Evolutionary conservation across 2,113 vertebrate species (phyloP).

Genomic region (Anser brachyrhynchus): DNA sequence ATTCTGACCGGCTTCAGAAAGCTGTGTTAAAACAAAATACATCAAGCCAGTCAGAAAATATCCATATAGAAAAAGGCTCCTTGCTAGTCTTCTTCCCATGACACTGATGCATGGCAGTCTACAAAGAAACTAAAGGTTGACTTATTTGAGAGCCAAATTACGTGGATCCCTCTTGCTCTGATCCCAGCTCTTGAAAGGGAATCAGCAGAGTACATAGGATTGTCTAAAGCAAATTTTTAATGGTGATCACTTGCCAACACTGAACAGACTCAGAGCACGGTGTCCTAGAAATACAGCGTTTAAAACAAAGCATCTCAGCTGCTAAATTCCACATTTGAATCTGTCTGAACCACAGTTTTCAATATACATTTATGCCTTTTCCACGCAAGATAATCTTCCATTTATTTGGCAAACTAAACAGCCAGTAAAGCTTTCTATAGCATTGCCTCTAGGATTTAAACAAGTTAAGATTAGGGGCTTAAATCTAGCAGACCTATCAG

Average conservation of each 20-base stretch:
- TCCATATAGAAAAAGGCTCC: background rate
- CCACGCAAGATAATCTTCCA: slow-evolving; percentile 34
- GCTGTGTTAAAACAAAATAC: background rate
- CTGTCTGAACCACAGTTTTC: slow-evolving; percentile 4
- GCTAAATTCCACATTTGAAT: background rate
- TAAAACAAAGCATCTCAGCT: slow-evolving; percentile 9
- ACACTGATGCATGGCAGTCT: background rate
- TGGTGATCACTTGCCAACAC: background rate
- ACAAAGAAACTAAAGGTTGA: background rate
- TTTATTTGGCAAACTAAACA: slow-evolving; percentile 34
- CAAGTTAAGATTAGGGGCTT: slow-evolving; percentile 61
- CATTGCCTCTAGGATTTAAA: slow-evolving; percentile 41
- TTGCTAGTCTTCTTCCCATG: background rate
- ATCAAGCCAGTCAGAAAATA: background rate
- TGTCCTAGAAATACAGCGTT: background rate
- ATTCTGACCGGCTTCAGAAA: slow-evolving; percentile 17
- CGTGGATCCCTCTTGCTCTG: background rate
- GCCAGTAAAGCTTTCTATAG: background rate
- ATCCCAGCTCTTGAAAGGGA: background rate
- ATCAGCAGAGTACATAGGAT: background rate
- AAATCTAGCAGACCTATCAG: slow-evolving; percentile 56
- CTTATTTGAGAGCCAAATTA: background rate
- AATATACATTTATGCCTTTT: slow-evolving; percentile 12
- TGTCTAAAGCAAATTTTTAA: background rate
- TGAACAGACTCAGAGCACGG: background rate